A percentile compares a stretch with the other conserved stretches of the same genome.
phyloP scores from a whole-genome alignment of 2,888 invertebrate species.

The Eustalomyia histrio region DNA sequence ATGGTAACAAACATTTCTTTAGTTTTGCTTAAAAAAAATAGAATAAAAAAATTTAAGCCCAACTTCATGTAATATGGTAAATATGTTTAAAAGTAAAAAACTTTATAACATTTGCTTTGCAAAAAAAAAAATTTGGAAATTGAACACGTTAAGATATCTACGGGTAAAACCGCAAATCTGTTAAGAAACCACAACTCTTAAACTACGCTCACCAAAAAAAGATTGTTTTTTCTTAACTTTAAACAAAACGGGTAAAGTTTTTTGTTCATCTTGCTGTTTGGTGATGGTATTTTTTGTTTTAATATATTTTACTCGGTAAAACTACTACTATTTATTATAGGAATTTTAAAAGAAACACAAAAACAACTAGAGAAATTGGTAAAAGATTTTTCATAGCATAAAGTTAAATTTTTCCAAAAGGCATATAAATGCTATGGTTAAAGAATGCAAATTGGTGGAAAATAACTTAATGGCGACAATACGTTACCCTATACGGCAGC shows the following conservation, averaged over 20 bases:
- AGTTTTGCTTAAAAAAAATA: neutral
- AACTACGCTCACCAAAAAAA: conserved; percentile 13
- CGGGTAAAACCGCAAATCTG: conserved; percentile 49
- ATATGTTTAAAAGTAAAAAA: neutral
- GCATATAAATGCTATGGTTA: conserved; percentile 36
- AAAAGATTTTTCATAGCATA: conserved; percentile 53
- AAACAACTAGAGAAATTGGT: conserved; percentile 41
- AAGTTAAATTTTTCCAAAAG: conserved; percentile 52
- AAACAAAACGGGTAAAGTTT: conserved; percentile 50
- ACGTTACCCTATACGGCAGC: too few relatives aligned
- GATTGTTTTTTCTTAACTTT: conserved; percentile 46
- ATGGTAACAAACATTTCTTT: neutral
- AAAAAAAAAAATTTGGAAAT: neutral
- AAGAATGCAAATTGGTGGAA: neutral
- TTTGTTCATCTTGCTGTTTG: conserved; percentile 38
- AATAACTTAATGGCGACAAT: neutral
- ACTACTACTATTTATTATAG: conserved; percentile 49
- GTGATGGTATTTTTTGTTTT: conserved; percentile 9
- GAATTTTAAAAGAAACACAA: conserved; percentile 29
- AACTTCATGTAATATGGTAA: conserved; percentile 23
- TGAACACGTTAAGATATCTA: conserved; percentile 30
- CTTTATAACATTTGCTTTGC: neutral
- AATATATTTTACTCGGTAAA: conserved; percentile 4
- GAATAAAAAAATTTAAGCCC: conserved; percentile 4
- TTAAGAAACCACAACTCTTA: conserved; percentile 26